These are phyloP conservation scores for Agrilus planipennis DNA, from an alignment of 1,140 invertebrate species.

Conservation along the genomic window DNA sequence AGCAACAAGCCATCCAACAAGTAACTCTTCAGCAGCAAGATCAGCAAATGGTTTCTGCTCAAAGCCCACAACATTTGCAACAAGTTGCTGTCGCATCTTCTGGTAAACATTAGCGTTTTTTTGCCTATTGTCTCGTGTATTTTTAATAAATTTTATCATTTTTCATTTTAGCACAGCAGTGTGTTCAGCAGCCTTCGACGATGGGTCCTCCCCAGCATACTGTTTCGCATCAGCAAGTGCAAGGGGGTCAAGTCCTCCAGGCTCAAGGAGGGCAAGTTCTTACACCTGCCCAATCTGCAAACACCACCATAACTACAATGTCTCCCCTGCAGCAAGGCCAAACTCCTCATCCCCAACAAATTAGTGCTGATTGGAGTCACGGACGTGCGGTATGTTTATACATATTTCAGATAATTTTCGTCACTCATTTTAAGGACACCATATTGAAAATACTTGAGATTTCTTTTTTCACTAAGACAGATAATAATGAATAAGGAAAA, in stretches of 20 bases:
- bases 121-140: neutral
- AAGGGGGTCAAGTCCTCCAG: constrained; percentile 21
- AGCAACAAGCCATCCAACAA: constrained; percentile 31
- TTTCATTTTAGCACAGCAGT: neutral
- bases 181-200: constrained; percentile 24
- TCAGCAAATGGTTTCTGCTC: constrained; percentile 38
- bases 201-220: constrained; percentile 39
- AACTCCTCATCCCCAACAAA: constrained; percentile 32
- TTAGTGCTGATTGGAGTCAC: constrained; percentile 28
- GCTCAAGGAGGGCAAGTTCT: constrained; percentile 29
- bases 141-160: constrained; percentile 2
- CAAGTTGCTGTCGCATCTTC: constrained; percentile 33
- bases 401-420: too few relatives aligned
- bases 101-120: too few relatives aligned
- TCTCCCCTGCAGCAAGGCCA: constrained; percentile 35
- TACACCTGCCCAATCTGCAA: constrained; percentile 23
- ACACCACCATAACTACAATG: constrained; percentile 34
- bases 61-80: constrained; percentile 44
- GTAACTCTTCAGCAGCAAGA: constrained; percentile 22
- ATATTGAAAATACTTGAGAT: too few relatives aligned
- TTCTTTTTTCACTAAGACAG: too few relatives aligned
- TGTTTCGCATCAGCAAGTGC: constrained; percentile 29
- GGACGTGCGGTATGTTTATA: constrained; percentile 3
- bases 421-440: too few relatives aligned
- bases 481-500: too few relatives aligned